Conservation (phyloP, 2,113 vertebrate genomes). For the Calyptommatus sinebrachiatus region DNA sequence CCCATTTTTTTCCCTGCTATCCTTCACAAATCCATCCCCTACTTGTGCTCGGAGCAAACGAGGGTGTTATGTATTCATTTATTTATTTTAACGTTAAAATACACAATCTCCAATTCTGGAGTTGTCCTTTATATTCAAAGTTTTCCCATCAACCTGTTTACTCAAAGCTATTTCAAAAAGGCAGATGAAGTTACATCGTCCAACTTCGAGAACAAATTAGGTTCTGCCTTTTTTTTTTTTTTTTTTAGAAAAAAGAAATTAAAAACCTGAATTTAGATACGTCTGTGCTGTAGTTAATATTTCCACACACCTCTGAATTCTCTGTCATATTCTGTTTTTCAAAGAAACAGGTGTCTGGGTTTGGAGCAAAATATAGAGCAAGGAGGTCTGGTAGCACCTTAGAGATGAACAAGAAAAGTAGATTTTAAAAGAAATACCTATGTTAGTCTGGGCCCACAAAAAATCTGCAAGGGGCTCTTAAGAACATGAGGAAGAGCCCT, state of each 20-base stretch:
- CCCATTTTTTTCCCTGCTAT: slow-evolving; percentile 50
- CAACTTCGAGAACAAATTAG: neutral
- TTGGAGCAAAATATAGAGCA: too few relatives aligned
- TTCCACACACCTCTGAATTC: too few relatives aligned
- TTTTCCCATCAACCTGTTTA: slow-evolving; percentile 42
- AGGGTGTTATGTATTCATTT: neutral
- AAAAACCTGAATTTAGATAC: slow-evolving; percentile 10
- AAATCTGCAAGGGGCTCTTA: too few relatives aligned
- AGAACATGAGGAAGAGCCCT: too few relatives aligned
- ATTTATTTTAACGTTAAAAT: too few relatives aligned
- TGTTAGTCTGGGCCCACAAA: too few relatives aligned
- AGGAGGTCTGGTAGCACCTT: too few relatives aligned
- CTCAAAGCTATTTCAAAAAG: neutral
- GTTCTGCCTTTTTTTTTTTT: too few relatives aligned
- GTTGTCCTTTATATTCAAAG: neutral
- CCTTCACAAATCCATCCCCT: slow-evolving; percentile 57
- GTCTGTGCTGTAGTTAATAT: neutral
- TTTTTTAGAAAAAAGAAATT: neutral
- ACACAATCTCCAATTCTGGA: neutral
- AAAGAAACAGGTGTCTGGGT: too few relatives aligned
- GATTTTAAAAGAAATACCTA: too few relatives aligned
- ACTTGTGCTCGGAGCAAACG: slow-evolving; percentile 53
- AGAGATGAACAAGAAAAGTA: too few relatives aligned
- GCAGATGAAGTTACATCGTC: neutral
- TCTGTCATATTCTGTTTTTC: too few relatives aligned